Base-by-base conservation (phyloP, 2,113 vertebrate species). In the Varanus komodoensis region DNA sequence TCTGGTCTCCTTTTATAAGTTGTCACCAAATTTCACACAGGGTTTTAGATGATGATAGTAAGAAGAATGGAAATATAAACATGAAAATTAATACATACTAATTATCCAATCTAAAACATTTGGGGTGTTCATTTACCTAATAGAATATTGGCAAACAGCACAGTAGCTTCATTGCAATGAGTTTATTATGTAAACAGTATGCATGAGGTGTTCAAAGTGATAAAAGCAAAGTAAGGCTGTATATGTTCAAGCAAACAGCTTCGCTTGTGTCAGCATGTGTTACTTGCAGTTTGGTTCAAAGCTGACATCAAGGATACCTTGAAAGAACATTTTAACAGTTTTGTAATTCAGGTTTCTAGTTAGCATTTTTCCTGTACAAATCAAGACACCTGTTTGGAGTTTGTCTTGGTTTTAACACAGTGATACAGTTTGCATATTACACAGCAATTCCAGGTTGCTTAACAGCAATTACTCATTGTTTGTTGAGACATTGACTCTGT, bases 191-290 rank as follows among this genome's bases (percentile, higher is more conserved):
- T 82, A 77, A 38, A 38, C 44, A 86, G 54, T 21, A 50, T 75
- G 93, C 87, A 81, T 25, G 34, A 84, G 84, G 12, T 90, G 87
- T 91, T 89, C 94, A 29, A 94, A 77, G 9, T 0, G 57, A 92
- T 94, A 52, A 93, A 93, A 95, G 81, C 88, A 92, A 93, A 95
- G 81, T 87, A 92, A 88, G 50, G 75, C 34, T 44, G 5, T 0
- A 0, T 93, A 50, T 67, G 90, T 85, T 86, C 71, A 87, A 79
- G 82, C 50, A 15, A 29, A 9, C 23, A 67, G 71, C 44, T 57
- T 86, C 44, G 44, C 1, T 48, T 17, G 1, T 79, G 78, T 82
- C 87, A 87, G 57, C 64, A 3, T 52, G 2, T 61, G 77, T 12
- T 71, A 75, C 86, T 89, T 89, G 92, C 79, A 93, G 1, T 68